These are phyloP conservation scores for Hippocampus comes DNA, from an alignment of 2,113 vertebrate genomes.

Conservation along the genomic window DNA sequence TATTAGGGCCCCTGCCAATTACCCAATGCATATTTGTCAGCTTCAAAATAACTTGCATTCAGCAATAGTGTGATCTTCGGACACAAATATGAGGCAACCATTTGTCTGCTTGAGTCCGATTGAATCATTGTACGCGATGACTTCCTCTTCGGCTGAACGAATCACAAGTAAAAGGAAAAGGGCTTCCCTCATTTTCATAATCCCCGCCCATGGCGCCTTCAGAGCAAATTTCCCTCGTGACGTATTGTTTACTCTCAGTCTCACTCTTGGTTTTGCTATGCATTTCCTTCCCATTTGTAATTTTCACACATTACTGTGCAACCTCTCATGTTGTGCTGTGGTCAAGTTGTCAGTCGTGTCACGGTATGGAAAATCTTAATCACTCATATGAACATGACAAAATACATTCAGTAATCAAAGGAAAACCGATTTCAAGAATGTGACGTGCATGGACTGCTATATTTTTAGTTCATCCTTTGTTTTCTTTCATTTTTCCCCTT, in stretches of 20 bases:
- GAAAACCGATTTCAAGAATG: not conserved
- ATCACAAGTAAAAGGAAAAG: conserved; percentile 20
- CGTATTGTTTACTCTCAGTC: conserved; percentile 26
- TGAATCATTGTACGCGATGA: not conserved
- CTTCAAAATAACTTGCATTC: not conserved
- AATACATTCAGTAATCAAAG: not conserved
- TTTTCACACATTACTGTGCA: not conserved
- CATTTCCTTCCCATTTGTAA: conserved; percentile 29
- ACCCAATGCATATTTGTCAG: not conserved
- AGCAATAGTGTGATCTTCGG: not conserved
- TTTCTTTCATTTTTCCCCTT: not conserved
- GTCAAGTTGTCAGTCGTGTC: conserved; percentile 4
- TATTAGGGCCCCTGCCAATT: not conserved
- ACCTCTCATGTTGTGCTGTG: not conserved
- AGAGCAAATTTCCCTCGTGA: conserved; percentile 34
- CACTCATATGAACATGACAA: not conserved
- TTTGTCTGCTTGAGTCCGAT: not conserved
- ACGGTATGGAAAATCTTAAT: not conserved
- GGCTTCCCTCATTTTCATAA: conserved; percentile 56
- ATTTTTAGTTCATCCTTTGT: not conserved
- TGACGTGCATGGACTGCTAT: not conserved
- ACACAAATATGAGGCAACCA: not conserved
- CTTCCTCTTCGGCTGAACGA: conserved; percentile 19
- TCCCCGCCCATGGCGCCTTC: conserved; percentile 2
- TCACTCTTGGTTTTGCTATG: conserved; percentile 42